Conservation (phyloP, 2,888 invertebrate genomes). For the Drosophila bunnanda region DNA sequence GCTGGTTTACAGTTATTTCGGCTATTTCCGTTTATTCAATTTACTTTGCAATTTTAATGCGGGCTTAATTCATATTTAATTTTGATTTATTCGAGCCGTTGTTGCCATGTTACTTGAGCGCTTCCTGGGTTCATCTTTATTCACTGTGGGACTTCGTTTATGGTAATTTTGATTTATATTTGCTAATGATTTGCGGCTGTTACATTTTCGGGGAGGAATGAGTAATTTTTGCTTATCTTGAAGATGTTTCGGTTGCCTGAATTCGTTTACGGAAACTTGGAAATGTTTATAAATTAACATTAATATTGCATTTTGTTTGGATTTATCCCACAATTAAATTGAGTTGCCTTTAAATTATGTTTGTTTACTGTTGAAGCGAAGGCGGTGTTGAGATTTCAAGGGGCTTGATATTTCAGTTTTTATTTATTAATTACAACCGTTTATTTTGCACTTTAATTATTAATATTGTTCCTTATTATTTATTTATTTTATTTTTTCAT, state of each 20-base stretch:
- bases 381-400: neutral
- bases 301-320: slow-evolving; percentile 12
- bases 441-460: neutral
- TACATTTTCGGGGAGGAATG: neutral
- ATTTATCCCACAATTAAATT: slow-evolving; percentile 2
- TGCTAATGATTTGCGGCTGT: slow-evolving; percentile 18
- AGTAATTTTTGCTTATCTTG: slow-evolving; percentile 15
- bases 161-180: slow-evolving; percentile 41
- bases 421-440: neutral
- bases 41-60: slow-evolving; percentile 42
- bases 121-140: slow-evolving; percentile 10
- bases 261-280: neutral
- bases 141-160: slow-evolving; percentile 10
- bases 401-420: neutral
- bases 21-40: slow-evolving; percentile 30
- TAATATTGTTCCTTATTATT: neutral
- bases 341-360: neutral
- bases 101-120: slow-evolving; percentile 3
- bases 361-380: neutral
- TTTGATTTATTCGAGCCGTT: slow-evolving; percentile 38
- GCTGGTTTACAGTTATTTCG: slow-evolving; percentile 22
- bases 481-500: neutral
- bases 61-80: slow-evolving; percentile 57
- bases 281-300: slow-evolving; percentile 22
- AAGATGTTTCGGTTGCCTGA: neutral